Evolutionary conservation across 2,888 invertebrate genomes (phyloP), one percentile per base, ranked within the genome.

Genomic region (Ariolimax columbianus): DNA sequence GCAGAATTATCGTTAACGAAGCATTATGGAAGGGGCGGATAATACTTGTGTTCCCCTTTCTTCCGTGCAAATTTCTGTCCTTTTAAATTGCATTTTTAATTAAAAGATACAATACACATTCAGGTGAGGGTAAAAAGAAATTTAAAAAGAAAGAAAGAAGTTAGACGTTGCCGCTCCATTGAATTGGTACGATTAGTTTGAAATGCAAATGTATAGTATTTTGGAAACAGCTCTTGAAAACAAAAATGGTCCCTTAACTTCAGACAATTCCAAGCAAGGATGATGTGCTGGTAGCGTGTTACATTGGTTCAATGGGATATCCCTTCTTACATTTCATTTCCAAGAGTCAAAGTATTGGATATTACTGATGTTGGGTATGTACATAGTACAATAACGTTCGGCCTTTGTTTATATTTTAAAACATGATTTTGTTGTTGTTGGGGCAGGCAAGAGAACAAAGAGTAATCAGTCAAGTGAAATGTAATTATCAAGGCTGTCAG

Each of bases 21-120:
- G 23, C 17, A 23, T 19, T 17, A 19, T 36, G 17, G 4, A 70
- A 19, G 23, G 38, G 17, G 40, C 7, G 38, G 11, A 38, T 38
- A 70, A 70, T 43, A 30, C 17, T 43, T 73, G 0, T 43, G 73
- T n/a, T 14, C 30, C 47, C n/a, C 38, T 73, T n/a, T 47, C 6
- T 43, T 47, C n/a, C 73, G 17, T 47, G 73, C 43, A 47, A 47
- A 47, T 73, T n/a, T 73, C 47, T 43, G 11, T 73, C 43, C n/a
- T 73, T 73, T 73, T 30, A 73, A 23, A n/a, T 47, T 43, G 30
- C 30, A 73, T 47, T 73, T 47, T 38, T 47, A 73, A 47, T 73
- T 73, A 30, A 73, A 73, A 17, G n/a, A 11, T 73, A 73, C 73
- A 73, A 73, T 73, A n/a, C 26, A n/a, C 73, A 14, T 30, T 73